Percentiles rank a stretch among this genome's conserved stretches.
phyloP scores from a whole-genome alignment of 1,140 invertebrate species.

The Marisa cornuarietis region DNA sequence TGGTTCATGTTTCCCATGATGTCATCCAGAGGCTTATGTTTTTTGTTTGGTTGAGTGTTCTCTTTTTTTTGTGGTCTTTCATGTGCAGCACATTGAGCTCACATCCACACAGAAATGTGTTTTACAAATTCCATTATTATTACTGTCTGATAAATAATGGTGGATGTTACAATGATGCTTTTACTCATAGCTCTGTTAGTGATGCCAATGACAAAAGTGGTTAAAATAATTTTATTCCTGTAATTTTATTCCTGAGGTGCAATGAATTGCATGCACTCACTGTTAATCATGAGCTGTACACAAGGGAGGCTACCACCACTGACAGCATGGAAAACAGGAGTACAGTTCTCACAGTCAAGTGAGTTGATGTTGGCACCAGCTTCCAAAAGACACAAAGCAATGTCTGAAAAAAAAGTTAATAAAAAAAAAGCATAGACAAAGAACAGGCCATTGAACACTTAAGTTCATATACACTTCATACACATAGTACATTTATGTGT shows the following conservation, averaged over 20 bases:
- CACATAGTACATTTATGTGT: background rate
- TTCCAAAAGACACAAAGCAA: background rate
- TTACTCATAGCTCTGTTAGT: background rate
- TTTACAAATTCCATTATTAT: no score
- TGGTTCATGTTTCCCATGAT: background rate
- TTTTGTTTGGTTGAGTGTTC: background rate
- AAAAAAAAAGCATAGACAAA: no score
- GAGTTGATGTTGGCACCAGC: constrained; percentile 2
- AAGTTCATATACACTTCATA: no score
- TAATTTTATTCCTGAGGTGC: no score
- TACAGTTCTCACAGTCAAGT: background rate
- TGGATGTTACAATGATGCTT: background rate
- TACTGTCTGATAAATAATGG: background rate
- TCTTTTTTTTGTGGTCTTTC: background rate
- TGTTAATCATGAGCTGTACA: background rate
- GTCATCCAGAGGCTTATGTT: background rate
- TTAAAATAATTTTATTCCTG: background rate
- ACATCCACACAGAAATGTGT: background rate
- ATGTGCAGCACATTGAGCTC: background rate
- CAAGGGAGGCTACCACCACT: background rate
- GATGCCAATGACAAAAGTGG: background rate
- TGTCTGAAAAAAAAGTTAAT: background rate
- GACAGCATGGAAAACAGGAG: constrained; percentile 8
- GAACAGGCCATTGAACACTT: background rate
- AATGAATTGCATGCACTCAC: background rate